A percentile compares a stretch with the other conserved stretches of the same genome.
Evolutionary conservation across 2,113 vertebrate species (phyloP).

Genomic region (Manacus vitellinus): DNA sequence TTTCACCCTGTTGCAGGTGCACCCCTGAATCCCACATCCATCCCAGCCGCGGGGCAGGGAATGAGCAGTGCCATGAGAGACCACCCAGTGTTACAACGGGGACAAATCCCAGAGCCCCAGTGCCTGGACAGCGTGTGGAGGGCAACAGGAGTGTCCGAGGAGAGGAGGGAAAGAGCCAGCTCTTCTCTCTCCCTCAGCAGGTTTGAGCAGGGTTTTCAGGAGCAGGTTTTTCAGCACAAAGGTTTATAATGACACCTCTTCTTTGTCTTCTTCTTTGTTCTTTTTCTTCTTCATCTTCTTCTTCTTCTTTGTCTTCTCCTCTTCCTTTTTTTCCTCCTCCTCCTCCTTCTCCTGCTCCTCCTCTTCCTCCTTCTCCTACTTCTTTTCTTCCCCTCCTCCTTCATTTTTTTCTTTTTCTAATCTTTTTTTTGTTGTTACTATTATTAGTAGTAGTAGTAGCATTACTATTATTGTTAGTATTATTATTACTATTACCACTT

Average conservation of each 20-base stretch:
- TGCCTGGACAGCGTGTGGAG: rapidly evolving
- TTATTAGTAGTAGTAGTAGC: too few species aligned
- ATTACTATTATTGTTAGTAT: rapidly evolving
- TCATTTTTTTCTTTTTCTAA: background rate
- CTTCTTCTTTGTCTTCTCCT: too few species aligned
- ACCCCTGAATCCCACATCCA: rapidly evolving
- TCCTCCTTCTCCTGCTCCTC: background rate
- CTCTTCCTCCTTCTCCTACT: too few species aligned
- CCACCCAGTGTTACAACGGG: rapidly evolving
- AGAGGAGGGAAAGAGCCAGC: background rate
- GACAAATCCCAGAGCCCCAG: background rate
- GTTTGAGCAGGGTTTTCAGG: background rate
- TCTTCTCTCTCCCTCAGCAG: background rate
- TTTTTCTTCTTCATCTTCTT: rapidly evolving
- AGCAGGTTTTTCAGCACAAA: background rate
- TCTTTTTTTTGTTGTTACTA: too few species aligned
- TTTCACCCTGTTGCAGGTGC: background rate
- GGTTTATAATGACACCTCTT: background rate
- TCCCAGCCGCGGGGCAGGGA: background rate
- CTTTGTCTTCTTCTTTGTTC: background rate
- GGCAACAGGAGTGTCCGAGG: rapidly evolving
- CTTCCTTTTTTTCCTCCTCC: too few species aligned
- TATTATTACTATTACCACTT: background rate
- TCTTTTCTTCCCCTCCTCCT: background rate
- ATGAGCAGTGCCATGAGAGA: rapidly evolving